Percentiles rank a stretch among this genome's conserved stretches.
These are phyloP conservation scores for Selene dorsalis DNA, from an alignment of 2,797 vertebrate genomes.

Conservation along the genomic window DNA sequence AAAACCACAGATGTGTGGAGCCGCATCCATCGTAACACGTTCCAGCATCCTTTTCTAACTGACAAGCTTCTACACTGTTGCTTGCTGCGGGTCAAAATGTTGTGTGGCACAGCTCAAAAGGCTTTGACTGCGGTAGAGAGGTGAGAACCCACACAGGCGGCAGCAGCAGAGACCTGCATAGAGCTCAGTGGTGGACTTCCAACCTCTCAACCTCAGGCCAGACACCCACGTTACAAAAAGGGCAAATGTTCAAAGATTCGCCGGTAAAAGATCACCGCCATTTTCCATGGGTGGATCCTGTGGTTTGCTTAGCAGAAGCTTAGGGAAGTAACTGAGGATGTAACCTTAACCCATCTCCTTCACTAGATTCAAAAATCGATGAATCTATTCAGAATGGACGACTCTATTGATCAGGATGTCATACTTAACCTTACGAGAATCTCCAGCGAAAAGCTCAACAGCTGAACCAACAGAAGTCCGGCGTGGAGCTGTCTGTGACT, in stretches of 20 bases:
- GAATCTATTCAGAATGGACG: not conserved
- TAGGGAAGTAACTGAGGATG: not conserved
- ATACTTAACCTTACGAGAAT: not conserved
- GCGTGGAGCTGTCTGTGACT: slow-evolving; percentile 12
- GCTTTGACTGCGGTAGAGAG: slow-evolving; percentile 4
- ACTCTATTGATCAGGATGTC: not conserved
- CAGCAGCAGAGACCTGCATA: not conserved
- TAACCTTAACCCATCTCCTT: not conserved
- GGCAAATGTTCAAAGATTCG: not conserved
- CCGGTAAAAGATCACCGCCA: too few species aligned
- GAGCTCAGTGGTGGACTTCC: not conserved
- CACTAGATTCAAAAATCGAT: not conserved
- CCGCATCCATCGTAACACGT: too few species aligned
- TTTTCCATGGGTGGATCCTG: not conserved
- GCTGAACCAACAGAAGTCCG: not conserved
- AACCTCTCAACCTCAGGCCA: slow-evolving; percentile 8
- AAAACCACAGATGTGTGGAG: not conserved
- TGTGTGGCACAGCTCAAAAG: slow-evolving; percentile 3
- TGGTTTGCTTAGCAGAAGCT: not conserved
- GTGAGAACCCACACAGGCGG: slow-evolving; percentile 1
- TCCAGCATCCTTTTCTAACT: slow-evolving; percentile 27
- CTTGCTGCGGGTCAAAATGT: not conserved
- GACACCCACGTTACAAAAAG: not conserved
- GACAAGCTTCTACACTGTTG: not conserved
- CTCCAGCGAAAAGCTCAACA: not conserved